Percentiles rank a stretch among this genome's conserved stretches.
phyloP scores from a whole-genome alignment of 2,888 invertebrate genomes.

The Myathropa florea region DNA sequence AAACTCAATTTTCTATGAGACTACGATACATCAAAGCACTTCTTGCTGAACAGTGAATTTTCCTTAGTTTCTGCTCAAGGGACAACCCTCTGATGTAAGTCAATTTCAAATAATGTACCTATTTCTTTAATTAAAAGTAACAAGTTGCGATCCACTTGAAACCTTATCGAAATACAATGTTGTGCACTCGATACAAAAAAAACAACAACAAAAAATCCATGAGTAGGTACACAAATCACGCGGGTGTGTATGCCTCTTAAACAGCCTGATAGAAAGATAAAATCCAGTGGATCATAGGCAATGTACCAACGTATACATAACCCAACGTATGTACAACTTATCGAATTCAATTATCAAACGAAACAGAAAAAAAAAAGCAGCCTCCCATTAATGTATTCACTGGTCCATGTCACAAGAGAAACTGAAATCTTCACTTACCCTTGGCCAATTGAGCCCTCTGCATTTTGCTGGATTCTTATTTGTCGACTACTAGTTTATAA shows the following conservation, averaged over 20 bases:
- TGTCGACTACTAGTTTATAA: slow-evolving; percentile 4
- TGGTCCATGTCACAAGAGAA: background rate
- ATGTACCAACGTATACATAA: background rate
- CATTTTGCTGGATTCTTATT: slow-evolving; percentile 47
- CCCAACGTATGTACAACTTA: background rate
- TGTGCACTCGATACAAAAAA: background rate
- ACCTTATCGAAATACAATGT: background rate
- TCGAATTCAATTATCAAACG: background rate
- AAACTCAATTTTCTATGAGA: no score
- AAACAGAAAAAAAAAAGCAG: background rate
- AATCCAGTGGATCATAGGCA: background rate
- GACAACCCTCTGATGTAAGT: no score
- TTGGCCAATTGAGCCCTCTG: slow-evolving; percentile 76
- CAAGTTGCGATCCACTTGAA: background rate
- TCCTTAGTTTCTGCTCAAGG: no score
- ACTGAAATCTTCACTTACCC: slow-evolving; percentile 73
- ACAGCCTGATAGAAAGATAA: background rate
- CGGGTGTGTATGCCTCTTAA: background rate
- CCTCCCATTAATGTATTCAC: background rate
- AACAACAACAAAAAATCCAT: background rate
- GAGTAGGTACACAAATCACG: background rate
- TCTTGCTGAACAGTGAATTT: no score
- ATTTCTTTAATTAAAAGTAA: background rate
- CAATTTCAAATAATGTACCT: background rate
- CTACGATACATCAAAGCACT: no score